Evolutionary conservation across 37 sponge, comb jelly and placozoan species (phyloP).

Genomic region (Halisarca cf. caerulea): DNA sequence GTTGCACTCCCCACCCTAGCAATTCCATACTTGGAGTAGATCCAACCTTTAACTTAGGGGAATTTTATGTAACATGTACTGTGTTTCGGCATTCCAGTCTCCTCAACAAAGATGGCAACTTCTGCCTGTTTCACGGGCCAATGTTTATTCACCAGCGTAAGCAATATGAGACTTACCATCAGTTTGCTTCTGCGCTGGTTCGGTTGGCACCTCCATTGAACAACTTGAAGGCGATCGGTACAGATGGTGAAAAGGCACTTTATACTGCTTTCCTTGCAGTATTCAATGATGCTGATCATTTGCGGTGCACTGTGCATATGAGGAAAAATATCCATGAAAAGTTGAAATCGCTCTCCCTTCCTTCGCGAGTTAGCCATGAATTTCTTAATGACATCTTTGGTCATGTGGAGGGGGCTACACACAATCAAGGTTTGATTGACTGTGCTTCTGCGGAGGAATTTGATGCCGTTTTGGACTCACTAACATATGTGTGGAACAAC

Average conservation of each 20-base stretch:
- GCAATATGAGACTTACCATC: constrained; percentile 8
- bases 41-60: constrained; percentile 1
- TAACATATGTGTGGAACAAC: neutral
- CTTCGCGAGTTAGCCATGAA: neutral
- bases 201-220: neutral
- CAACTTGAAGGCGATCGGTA: neutral
- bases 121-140: constrained; percentile 3
- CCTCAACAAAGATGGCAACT: constrained; percentile 1
- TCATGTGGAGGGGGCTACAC: constrained; percentile 10
- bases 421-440: neutral
- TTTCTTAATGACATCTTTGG: constrained; percentile 4
- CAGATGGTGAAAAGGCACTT: constrained; percentile 4
- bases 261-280: constrained; percentile 2
- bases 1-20: neutral
- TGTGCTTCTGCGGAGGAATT: neutral
- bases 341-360: neutral
- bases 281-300: neutral
- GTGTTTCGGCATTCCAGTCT: neutral
- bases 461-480: neutral
- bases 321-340: neutral
- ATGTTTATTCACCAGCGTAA: constrained; percentile 17
- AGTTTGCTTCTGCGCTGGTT: constrained; percentile 3
- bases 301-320: constrained; percentile 19
- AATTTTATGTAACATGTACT: neutral
- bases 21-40: neutral